Base-by-base conservation (phyloP, 2,888 invertebrate genomes). In the Drosophila sordidula region DNA sequence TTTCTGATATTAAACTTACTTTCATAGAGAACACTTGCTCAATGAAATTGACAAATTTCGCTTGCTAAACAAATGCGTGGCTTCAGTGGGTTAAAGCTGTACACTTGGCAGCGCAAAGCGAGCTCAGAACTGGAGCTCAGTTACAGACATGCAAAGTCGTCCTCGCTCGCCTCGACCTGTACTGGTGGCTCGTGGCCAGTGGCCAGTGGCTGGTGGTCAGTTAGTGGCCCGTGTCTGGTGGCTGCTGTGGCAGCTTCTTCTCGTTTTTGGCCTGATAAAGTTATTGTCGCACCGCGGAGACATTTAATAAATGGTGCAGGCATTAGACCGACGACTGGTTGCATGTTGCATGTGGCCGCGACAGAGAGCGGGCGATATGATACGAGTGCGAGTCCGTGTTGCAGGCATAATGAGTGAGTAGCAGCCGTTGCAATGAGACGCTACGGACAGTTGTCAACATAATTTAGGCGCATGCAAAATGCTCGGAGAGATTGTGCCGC, bases 291-390 rank as follows among this genome's bases (percentile, higher is more conserved):
- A 83, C 74, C 68, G 64, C 69, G 79, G 72, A 88, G 89, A 88
- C 88, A 89, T 90, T 89, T 89, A 90, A 89, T 89, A 89, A 89
- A 90, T 90, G 89, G 84, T 84, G 78, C 89, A 89, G 87, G 90
- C 89, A 88, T 88, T 87, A 89, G 88, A 82, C 67, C 76, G 46
- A 67, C 64, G 62, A 64, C 72, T 51, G 80, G 70, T 71, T 66
- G 63, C 61, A 70, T 51, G 63, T 75, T 75, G 79, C 64, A 70
- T 74, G 67, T 54, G 47, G 36, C 54, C 54, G 44, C 41, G 32
- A 58, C 75, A 57, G 58, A 51, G 81, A 76, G 75, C 75, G 74
- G 42, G 79, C 80, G 85, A 88, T 89, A 82, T 90, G 90, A 90
- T 90, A 90, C 87, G 81, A 71, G 82, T 79, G 85, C 73, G 79